Base-by-base conservation (phyloP, 1,140 invertebrate species). In the Brachionus paranguensis region DNA sequence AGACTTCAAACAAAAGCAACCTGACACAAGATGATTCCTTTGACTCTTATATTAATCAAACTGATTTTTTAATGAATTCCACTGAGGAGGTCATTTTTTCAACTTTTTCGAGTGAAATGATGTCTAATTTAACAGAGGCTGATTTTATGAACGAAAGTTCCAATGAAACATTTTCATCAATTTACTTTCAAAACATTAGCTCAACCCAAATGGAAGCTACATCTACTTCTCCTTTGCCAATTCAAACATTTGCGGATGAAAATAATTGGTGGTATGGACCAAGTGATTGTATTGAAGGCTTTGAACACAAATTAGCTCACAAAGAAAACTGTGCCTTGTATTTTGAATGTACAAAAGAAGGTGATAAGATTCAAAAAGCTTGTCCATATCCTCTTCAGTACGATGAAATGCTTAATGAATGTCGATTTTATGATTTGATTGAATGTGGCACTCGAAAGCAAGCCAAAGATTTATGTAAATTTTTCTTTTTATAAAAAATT, bases 381-480 rank as follows among this genome's bases (percentile, higher is more conserved):
- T 81, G 78, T 47, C 53, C 53, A 14, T 81, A 81, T 81, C 78
- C 78, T 14, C 41, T 81, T 37, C 78, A 81, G 37, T 81, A 45
- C 37, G 78, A 81, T 29, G 78, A 81, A 68, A 41, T 64, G 29
- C 60, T 81, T 12, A 81, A 68, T 8, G 78, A 81, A 17, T 81
- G 78, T 14, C 41, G 78, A 64, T 45, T 68, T 17, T 81, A 64
- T 68, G 78, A 81, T 60, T 47, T 64, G 5, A 47, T 81, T 60
- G 64, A 81, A 24, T 81, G 78, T 81, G 78, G 78, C n/a, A 20
- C n/a, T 45, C 10, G 78, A 29, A 64, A 64, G 64, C 37, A 60
- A 68, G 78, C 78, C 12, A 81, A 81, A 37, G 41, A 45, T 64
- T 81, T 81, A 68, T 81, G 78, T 79, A 79, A 79, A n/a, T 55